phyloP scores from a whole-genome alignment of 2,113 vertebrate species.

The Spermophilus dauricus region DNA sequence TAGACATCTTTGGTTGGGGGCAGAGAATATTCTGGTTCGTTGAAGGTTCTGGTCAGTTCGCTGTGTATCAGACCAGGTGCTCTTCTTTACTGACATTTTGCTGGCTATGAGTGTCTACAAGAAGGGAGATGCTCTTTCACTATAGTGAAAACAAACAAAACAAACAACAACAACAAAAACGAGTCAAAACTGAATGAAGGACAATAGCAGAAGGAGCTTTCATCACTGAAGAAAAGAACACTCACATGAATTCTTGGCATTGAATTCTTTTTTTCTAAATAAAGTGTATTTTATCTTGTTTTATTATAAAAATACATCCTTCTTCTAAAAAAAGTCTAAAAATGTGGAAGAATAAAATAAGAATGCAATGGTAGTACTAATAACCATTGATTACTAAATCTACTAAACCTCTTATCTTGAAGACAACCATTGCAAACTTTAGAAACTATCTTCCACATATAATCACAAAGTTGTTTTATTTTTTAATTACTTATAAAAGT shows the following conservation, averaged over 20 bases:
- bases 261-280: not conserved
- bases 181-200: not conserved
- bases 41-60: not conserved
- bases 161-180: no score
- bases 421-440: not conserved
- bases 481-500: conserved; percentile 18
- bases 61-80: not conserved
- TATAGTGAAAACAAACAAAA: not conserved
- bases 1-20: not conserved
- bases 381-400: not conserved
- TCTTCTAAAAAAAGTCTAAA: not conserved
- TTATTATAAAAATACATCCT: no score
- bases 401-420: not conserved
- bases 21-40: not conserved
- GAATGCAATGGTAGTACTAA: not conserved
- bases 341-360: not conserved
- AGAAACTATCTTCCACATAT: not conserved
- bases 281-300: not conserved
- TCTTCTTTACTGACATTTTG: not conserved
- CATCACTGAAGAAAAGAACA: not conserved
- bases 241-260: not conserved
- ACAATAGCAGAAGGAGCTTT: not conserved
- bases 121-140: not conserved
- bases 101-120: not conserved
- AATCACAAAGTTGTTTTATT: not conserved